Percentiles rank a stretch among this genome's conserved stretches.
These are phyloP conservation scores for Melitaea athalia DNA, from an alignment of 2,888 invertebrate genomes.

Conservation along the genomic window DNA sequence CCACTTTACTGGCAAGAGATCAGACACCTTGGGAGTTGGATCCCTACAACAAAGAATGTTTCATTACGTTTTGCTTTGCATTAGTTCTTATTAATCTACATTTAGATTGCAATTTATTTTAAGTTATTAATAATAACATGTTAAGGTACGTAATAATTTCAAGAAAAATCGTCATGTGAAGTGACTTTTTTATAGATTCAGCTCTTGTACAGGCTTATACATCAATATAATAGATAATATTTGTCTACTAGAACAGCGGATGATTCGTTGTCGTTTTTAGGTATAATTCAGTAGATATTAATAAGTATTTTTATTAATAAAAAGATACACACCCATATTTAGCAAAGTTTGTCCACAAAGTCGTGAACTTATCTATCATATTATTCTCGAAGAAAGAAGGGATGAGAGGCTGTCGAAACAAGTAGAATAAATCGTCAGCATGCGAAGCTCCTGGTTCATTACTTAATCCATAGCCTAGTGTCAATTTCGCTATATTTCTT, in stretches of 20 bases:
- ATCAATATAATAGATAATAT: too few species aligned
- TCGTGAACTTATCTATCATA: conserved; percentile 59
- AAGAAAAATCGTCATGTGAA: too few species aligned
- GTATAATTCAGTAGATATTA: too few species aligned
- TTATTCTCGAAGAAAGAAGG: conserved; percentile 46
- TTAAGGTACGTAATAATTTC: too few species aligned
- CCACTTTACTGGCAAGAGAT: conserved; percentile 58
- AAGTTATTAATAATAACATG: too few species aligned
- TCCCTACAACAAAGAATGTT: conserved; percentile 47
- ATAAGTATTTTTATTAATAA: neutral
- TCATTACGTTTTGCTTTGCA: too few species aligned
- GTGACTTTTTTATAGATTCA: too few species aligned
- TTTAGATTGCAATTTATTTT: too few species aligned
- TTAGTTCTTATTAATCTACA: too few species aligned
- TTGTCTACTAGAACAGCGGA: too few species aligned
- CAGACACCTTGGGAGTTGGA: conserved; percentile 58
- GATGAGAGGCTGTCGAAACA: conserved; percentile 56
- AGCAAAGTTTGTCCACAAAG: conserved; percentile 68
- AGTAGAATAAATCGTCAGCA: conserved; percentile 66
- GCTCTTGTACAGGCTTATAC: too few species aligned
- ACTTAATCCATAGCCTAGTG: conserved; percentile 43
- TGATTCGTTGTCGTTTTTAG: too few species aligned
- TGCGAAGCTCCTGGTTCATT: conserved; percentile 59
- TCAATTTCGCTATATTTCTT: conserved; percentile 54
- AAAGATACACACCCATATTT: conserved; percentile 57